These are phyloP conservation scores for Onthophagus sagittarius DNA, from an alignment of 2,888 invertebrate species.

Conservation along the genomic window DNA sequence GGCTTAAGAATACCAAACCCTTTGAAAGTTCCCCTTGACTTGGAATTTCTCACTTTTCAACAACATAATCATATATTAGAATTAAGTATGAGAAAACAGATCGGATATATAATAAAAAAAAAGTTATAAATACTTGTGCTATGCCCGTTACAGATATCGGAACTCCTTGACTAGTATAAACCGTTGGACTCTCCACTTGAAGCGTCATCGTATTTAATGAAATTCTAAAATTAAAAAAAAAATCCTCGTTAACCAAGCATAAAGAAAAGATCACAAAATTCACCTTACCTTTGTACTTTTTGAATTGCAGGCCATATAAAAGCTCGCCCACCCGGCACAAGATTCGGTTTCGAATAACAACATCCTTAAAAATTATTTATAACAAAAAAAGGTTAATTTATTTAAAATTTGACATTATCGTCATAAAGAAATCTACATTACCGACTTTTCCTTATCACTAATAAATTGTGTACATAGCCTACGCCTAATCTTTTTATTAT, in stretches of 20 bases:
- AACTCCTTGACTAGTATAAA: slow-evolving; percentile 94
- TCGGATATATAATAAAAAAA: too few relatives aligned
- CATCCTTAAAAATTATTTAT: slow-evolving; percentile 69
- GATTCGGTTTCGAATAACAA: slow-evolving; percentile 86
- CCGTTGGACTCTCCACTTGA: slow-evolving; percentile 91
- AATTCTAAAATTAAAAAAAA: slow-evolving; percentile 60
- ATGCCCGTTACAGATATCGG: slow-evolving; percentile 97
- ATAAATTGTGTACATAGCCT: not conserved
- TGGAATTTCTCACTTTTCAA: too few relatives aligned
- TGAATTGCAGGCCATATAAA: slow-evolving; percentile 96
- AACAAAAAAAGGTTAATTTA: too few relatives aligned
- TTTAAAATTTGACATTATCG: too few relatives aligned
- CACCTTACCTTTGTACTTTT: slow-evolving; percentile 67
- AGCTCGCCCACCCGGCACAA: slow-evolving; percentile 93
- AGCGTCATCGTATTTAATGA: slow-evolving; percentile 97
- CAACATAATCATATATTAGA: too few relatives aligned
- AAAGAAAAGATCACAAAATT: slow-evolving; percentile 2
- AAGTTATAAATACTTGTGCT: slow-evolving; percentile 96
- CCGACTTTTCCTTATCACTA: not conserved
- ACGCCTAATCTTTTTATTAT: not conserved
- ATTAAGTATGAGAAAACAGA: too few relatives aligned
- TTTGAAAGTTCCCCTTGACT: too few relatives aligned
- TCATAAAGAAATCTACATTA: not conserved
- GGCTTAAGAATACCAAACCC: too few relatives aligned
- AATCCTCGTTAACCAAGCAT: not conserved